Evolutionary conservation across 2,113 vertebrate genomes (phyloP).

Genomic region (Mastomys natalensis): DNA sequence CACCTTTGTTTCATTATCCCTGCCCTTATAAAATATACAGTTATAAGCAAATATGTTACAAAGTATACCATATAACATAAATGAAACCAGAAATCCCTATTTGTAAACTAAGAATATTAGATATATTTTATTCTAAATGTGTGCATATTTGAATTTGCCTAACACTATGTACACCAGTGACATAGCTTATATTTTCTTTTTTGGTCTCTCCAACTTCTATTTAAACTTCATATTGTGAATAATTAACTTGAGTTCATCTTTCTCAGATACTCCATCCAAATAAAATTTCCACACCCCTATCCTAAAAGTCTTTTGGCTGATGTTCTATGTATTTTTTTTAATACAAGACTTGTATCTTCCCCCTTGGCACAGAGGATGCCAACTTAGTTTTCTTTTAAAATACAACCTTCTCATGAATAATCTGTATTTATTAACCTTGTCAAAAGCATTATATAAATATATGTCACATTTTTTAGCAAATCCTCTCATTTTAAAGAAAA

Average conservation of each 20-base stretch:
- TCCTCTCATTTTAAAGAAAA: not conserved
- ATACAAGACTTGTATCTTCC: not conserved
- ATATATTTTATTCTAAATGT: not conserved
- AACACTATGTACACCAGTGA: not conserved
- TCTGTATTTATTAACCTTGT: not conserved
- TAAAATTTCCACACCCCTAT: not conserved
- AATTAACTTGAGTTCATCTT: not conserved
- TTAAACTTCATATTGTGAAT: not conserved
- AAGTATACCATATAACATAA: not conserved
- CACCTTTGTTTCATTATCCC: not conserved
- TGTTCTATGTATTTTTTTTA: not conserved
- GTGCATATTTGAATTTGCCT: not conserved
- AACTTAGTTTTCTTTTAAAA: not conserved
- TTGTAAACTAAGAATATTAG: conserved; percentile 21
- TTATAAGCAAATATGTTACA: not conserved
- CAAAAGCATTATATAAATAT: not conserved
- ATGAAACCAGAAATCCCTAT: not conserved
- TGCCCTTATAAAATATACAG: not conserved
- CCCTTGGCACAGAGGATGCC: not conserved
- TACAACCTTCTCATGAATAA: not conserved
- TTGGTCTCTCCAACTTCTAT: not conserved
- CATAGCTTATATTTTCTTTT: not conserved
- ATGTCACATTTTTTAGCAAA: not conserved
- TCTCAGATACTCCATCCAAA: not conserved
- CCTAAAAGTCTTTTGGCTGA: not conserved